Evolutionary conservation across 53 echinoderm and acorn worm genomes (phyloP), one percentile per base, ranked within the genome.

Genomic region (Crossaster papposus): DNA sequence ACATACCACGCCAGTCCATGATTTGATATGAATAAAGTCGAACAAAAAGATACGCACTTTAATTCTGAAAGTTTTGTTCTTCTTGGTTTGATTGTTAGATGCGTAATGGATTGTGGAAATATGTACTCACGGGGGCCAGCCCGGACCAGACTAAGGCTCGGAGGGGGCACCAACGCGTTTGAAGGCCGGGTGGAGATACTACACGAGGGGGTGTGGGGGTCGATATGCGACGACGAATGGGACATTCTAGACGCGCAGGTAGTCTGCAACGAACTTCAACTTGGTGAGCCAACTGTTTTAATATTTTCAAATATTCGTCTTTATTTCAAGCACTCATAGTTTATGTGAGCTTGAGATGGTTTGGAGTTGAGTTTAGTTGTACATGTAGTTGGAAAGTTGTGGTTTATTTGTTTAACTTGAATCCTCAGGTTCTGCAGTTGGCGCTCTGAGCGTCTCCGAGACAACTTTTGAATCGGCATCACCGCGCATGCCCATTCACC

Each of bases 171-270:
- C 18, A 90, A 80, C 36, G 72, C 28, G 26, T 95, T 96, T 65
- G 97, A 96, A 82, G 97, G 97, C 38, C 35, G 95, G 1, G 89
- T 96, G 36, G 94, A 96, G 83, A 89, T 95, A 36, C 53, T 91
- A 13, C 97, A 96, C 88, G 92, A 96, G 2, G 97, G 93, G 50
- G 86, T 91, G 1, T 96, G 90, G 94, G 97, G 97, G 22, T 95
- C 97, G 1, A 86, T 96, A 23, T 96, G 97, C 58, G 95, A 96
- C 63, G 97, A 96, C 53, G 78, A 54, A 0, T 96, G 97, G 97
- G 88, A 92, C 72, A 64, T 95, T 15, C 78, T 79, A 23, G 95
- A 91, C 72, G 94, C 97, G 11, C 38, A 79, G 4, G 95, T 96
- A 2, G 91, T 96, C 9, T 96, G 97, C 81, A 58, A 75, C 9